These are phyloP conservation scores for Austrofundulus limnaeus DNA, from an alignment of 2,113 vertebrate species.

Conservation along the genomic window DNA sequence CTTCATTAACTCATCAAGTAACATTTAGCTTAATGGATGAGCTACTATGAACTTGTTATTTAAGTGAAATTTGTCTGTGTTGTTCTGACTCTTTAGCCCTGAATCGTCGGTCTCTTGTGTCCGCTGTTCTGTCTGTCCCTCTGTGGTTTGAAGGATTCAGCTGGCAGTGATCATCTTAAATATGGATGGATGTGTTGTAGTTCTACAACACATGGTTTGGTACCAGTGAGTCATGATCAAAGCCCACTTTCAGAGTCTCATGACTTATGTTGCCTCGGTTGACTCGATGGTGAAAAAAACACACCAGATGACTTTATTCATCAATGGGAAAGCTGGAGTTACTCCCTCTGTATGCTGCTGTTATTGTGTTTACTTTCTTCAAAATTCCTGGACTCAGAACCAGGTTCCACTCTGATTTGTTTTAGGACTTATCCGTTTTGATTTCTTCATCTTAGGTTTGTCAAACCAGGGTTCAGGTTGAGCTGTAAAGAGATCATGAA, in stretches of 20 bases:
- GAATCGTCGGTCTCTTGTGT: neutral
- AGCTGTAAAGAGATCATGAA: conserved; percentile 16
- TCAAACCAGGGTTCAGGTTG: conserved; percentile 8
- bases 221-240: conserved; percentile 42
- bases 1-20: too few species aligned
- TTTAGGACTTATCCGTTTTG: conserved; percentile 12
- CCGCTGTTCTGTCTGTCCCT: neutral
- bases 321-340: conserved; percentile 10
- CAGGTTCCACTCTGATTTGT: conserved; percentile 30
- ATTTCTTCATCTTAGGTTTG: neutral
- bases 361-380: conserved; percentile 56
- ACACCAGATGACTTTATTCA: conserved; percentile 11
- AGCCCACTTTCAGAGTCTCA: conserved; percentile 15
- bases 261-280: conserved; percentile 29
- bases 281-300: conserved; percentile 8
- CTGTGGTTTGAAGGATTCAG: conserved; percentile 37
- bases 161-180: conserved; percentile 6
- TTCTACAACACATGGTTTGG: conserved; percentile 13
- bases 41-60: too few species aligned
- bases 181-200: conserved; percentile 30
- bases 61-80: neutral
- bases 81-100: neutral
- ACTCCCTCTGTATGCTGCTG: conserved; percentile 11
- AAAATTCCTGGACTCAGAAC: conserved; percentile 39
- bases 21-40: too few species aligned